A percentile compares a stretch with the other conserved stretches of the same genome.
Evolutionary conservation across 64 coral and sea anemone genomes (phyloP).

Genomic region (Platygyra sinensis): DNA sequence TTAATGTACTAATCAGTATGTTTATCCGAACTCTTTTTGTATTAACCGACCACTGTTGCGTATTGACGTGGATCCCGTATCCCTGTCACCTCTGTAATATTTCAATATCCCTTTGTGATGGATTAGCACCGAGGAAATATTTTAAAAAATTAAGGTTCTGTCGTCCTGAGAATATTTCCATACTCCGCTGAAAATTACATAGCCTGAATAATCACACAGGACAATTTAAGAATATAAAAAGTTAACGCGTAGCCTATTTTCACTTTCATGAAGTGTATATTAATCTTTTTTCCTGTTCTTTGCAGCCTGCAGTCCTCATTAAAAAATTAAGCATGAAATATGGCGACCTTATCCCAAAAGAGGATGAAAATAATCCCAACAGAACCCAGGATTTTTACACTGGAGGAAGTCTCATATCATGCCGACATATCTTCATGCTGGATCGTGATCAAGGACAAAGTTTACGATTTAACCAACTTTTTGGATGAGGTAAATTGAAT

Average conservation of each 20-base stretch:
- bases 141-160: too few species aligned
- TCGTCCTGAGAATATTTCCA: too few species aligned
- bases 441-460: constrained; percentile 48
- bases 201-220: too few species aligned
- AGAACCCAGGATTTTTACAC: neutral
- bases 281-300: neutral
- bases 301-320: neutral
- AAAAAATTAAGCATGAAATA: neutral
- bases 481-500: constrained; percentile 41
- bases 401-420: constrained; percentile 48
- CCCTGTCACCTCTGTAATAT: too few species aligned
- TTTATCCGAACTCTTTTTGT: too few species aligned
- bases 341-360: neutral
- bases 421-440: constrained; percentile 42
- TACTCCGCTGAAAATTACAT: too few species aligned
- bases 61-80: too few species aligned
- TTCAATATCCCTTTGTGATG: too few species aligned
- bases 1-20: too few species aligned
- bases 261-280: neutral
- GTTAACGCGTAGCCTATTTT: neutral
- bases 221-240: neutral
- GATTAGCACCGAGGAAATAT: too few species aligned
- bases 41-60: too few species aligned
- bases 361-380: neutral
- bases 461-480: constrained; percentile 64